Evolutionary conservation across 2,888 invertebrate genomes (phyloP).

Genomic region (Pantelozetes paolii): DNA sequence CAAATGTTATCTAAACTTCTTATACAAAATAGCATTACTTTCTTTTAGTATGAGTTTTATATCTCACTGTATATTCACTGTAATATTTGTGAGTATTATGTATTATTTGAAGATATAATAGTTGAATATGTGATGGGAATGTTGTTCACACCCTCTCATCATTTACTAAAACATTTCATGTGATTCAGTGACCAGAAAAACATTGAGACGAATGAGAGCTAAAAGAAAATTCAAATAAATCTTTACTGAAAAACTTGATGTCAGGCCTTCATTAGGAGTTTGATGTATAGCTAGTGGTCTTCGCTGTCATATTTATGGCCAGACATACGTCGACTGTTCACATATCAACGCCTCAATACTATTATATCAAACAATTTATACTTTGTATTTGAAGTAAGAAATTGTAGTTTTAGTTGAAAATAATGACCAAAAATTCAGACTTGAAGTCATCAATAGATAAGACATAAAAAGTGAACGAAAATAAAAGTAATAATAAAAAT

Average conservation of each 20-base stretch:
- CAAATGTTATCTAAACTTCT: too few relatives aligned
- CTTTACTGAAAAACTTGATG: slow-evolving; percentile 1
- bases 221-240: slow-evolving; percentile 6
- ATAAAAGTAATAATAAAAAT: neutral
- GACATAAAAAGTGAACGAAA: neutral
- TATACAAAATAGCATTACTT: too few relatives aligned
- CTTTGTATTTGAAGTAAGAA: neutral
- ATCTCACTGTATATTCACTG: neutral
- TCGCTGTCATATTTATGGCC: slow-evolving; percentile 7
- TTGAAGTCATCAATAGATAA: neutral
- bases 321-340: neutral
- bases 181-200: slow-evolving; percentile 31
- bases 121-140: slow-evolving; percentile 18
- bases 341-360: neutral
- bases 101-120: too few relatives aligned
- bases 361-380: neutral
- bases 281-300: slow-evolving; percentile 15
- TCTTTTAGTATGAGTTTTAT: too few relatives aligned
- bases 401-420: too few relatives aligned
- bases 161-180: slow-evolving; percentile 17
- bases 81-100: too few relatives aligned
- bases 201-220: too few relatives aligned
- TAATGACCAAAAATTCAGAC: too few relatives aligned
- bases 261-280: slow-evolving; percentile 22
- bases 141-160: slow-evolving; percentile 22